Conservation (phyloP, 2,888 invertebrate species). For the Macrosoma leucophasiata region DNA sequence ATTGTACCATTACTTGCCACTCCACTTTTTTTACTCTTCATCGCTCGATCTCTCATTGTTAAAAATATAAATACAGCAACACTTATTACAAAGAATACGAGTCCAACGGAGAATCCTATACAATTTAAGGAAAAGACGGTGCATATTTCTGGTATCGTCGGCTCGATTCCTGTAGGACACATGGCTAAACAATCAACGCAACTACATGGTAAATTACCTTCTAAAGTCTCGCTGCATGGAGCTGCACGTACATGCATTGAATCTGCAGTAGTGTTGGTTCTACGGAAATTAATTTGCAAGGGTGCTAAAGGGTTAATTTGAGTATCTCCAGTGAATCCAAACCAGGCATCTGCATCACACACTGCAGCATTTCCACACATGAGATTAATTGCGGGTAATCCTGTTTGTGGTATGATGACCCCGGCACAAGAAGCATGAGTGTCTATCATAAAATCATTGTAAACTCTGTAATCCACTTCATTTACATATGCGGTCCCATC, state of each 20-base stretch:
- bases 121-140: conserved; percentile 78
- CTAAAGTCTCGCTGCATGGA: conserved; percentile 77
- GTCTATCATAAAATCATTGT: conserved; percentile 76
- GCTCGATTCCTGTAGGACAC: conserved; percentile 73
- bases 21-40: conserved; percentile 29
- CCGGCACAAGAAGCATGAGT: conserved; percentile 87
- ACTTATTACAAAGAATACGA: conserved; percentile 67
- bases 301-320: conserved; percentile 73
- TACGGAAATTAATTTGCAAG: conserved; percentile 77
- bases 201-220: conserved; percentile 78
- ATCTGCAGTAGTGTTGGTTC: conserved; percentile 45
- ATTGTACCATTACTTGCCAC: no score
- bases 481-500: conserved; percentile 51
- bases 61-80: conserved; percentile 45
- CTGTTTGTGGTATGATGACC: conserved; percentile 85
- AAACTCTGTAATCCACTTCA: conserved; percentile 68
- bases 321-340: conserved; percentile 77
- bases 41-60: conserved; percentile 21
- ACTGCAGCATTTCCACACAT: conserved; percentile 83
- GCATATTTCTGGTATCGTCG: conserved; percentile 60
- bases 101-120: conserved; percentile 77
- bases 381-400: conserved; percentile 83
- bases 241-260: conserved; percentile 62
- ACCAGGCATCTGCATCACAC: conserved; percentile 81
- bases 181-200: conserved; percentile 83